Evolutionary conservation across 1,140 invertebrate genomes (phyloP).

Genomic region (Drosophila kepulauana): DNA sequence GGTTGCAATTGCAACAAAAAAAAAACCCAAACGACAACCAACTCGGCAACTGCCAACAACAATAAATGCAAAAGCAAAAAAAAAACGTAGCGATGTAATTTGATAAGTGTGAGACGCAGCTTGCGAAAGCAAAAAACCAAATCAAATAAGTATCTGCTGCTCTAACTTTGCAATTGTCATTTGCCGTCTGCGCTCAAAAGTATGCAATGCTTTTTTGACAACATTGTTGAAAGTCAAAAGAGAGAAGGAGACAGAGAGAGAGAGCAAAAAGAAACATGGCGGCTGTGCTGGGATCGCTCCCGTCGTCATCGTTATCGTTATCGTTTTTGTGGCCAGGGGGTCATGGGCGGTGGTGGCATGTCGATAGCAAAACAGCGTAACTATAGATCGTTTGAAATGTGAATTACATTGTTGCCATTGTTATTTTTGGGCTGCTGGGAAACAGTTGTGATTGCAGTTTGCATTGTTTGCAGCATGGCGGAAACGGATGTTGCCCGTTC

Average conservation of each 20-base stretch:
- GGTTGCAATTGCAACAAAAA: background rate
- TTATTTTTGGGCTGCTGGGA: constrained; percentile 5
- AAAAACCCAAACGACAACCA: background rate
- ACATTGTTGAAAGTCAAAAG: background rate
- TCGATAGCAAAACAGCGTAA: constrained; percentile 12
- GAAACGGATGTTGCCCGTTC: constrained; percentile 19
- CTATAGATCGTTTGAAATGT: constrained; percentile 24
- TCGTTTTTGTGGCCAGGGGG: background rate
- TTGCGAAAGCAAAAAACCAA: constrained; percentile 16
- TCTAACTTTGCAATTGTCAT: constrained; percentile 22
- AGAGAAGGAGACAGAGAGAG: too few relatives aligned
- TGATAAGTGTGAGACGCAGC: constrained; percentile 43
- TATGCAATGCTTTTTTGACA: constrained; percentile 34
- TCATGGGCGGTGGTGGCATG: background rate
- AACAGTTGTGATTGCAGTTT: constrained; percentile 15
- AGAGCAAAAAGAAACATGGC: constrained; percentile 17
- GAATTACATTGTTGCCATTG: constrained; percentile 23
- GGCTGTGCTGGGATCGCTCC: background rate
- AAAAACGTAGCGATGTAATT: constrained; percentile 28
- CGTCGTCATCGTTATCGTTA: constrained; percentile 5
- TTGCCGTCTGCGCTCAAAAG: constrained; percentile 29
- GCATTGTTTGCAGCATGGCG: constrained; percentile 22
- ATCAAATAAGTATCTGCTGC: constrained; percentile 39
- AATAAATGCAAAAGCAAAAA: constrained; percentile 25
- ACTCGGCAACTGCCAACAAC: constrained; percentile 1